Evolutionary conservation across 2,113 vertebrate genomes (phyloP).

Genomic region (Danionella cerebrum): DNA sequence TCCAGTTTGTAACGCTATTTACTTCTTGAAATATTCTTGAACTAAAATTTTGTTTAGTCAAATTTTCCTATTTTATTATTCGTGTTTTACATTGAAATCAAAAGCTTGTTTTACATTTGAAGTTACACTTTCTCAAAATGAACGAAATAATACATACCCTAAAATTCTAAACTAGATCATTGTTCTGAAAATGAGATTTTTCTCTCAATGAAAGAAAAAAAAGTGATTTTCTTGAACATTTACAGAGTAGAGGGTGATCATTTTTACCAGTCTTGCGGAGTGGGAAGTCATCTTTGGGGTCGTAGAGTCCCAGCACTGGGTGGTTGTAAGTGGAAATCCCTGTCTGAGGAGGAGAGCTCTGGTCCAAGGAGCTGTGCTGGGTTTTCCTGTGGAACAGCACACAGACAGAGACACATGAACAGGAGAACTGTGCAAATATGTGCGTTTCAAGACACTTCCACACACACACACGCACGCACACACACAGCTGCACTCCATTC

Average conservation of each 20-base stretch:
- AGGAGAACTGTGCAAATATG: background rate
- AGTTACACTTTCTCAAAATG: too few relatives aligned
- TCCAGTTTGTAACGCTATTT: too few relatives aligned
- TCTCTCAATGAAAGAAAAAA: background rate
- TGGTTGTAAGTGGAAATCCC: slow-evolving; percentile 85
- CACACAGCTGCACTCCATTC: slow-evolving; percentile 3
- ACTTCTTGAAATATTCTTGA: too few relatives aligned
- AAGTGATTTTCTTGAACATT: background rate
- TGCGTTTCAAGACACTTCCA: slow-evolving; percentile 9
- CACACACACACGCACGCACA: too few relatives aligned
- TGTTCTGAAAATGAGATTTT: too few relatives aligned
- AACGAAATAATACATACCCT: too few relatives aligned
- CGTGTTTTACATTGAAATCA: too few relatives aligned
- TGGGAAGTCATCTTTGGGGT: slow-evolving; percentile 95
- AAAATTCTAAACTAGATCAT: too few relatives aligned
- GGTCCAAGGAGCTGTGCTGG: slow-evolving; percentile 95
- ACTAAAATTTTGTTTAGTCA: too few relatives aligned
- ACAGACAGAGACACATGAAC: slow-evolving; percentile 1
- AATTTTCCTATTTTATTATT: too few relatives aligned
- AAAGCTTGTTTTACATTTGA: too few relatives aligned
- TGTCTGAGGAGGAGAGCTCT: slow-evolving; percentile 93
- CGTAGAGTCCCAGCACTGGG: slow-evolving; percentile 86
- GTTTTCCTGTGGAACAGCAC: slow-evolving; percentile 75
- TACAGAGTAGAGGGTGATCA: background rate
- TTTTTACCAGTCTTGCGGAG: slow-evolving; percentile 90